Conservation (phyloP, 2,113 vertebrate genomes). For the Pituophis catenifer region DNA sequence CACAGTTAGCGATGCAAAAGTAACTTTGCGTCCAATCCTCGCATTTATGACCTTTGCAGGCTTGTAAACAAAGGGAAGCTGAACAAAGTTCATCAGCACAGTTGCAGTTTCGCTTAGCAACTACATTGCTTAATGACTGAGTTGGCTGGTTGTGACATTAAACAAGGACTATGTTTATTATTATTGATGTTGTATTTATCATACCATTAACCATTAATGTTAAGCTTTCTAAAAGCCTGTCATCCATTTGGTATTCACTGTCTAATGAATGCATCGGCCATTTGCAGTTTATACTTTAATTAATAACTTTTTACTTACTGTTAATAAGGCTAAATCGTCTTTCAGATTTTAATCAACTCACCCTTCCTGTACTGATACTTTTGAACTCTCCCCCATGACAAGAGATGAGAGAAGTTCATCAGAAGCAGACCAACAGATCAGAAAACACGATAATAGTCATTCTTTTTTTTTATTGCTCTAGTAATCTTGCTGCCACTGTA, state of each 20-base stretch:
- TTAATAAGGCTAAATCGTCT: not conserved
- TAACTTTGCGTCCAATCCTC: not conserved
- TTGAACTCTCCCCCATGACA: not conserved
- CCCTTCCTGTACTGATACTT: not conserved
- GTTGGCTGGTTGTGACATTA: not conserved
- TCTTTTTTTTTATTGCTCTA: not conserved
- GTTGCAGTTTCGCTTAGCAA: not conserved
- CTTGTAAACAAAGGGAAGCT: not conserved
- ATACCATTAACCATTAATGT: not conserved
- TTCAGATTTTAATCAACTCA: not conserved
- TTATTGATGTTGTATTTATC: not conserved
- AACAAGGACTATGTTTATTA: not conserved
- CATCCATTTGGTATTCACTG: not conserved
- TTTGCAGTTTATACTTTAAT: not conserved
- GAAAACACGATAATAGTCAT: not conserved
- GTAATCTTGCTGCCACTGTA: not conserved
- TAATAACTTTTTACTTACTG: not conserved
- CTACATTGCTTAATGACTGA: not conserved
- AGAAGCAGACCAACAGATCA: not conserved
- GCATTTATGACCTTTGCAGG: not conserved
- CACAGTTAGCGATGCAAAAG: not conserved
- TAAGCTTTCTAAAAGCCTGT: not conserved
- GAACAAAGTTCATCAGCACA: not conserved
- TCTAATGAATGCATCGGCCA: not conserved
- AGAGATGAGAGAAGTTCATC: not conserved